Evolutionary conservation across 64 coral and sea anemone species (phyloP).

Genomic region (Pachyseris speciosa): DNA sequence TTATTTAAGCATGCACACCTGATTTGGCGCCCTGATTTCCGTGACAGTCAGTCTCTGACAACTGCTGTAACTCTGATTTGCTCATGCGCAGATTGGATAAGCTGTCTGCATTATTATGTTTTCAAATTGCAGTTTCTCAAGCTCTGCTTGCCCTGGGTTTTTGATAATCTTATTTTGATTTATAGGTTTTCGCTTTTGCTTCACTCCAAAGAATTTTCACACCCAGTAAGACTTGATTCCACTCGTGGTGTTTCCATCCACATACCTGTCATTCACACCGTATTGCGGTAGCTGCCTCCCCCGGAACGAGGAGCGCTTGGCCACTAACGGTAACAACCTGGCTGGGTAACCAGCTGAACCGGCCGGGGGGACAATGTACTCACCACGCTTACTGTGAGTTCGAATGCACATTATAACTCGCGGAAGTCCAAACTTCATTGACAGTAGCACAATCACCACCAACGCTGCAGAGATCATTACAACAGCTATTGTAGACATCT

Average conservation of each 20-base stretch:
- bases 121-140: too few species aligned
- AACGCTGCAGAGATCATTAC: slow-evolving; percentile 77
- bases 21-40: too few species aligned
- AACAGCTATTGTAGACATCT: slow-evolving; percentile 58
- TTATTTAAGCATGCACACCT: too few species aligned
- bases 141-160: too few species aligned
- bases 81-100: too few species aligned
- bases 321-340: slow-evolving; percentile 71
- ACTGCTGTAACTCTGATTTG: too few species aligned
- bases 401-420: slow-evolving; percentile 75
- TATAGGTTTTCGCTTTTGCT: neutral
- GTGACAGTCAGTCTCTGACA: too few species aligned
- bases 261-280: neutral
- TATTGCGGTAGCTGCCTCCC: slow-evolving; percentile 45
- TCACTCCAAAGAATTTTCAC: neutral
- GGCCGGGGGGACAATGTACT: slow-evolving; percentile 79
- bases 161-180: neutral
- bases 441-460: slow-evolving; percentile 61
- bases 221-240: slow-evolving; percentile 88
- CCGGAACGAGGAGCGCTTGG: slow-evolving; percentile 36
- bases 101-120: too few species aligned
- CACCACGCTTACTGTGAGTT: slow-evolving; percentile 90
- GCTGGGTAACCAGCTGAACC: slow-evolving; percentile 68
- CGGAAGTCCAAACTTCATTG: slow-evolving; percentile 74
- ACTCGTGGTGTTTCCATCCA: slow-evolving; percentile 29